Evolutionary conservation across 2,797 vertebrate genomes (phyloP).

Genomic region (Girardinus metallicus): DNA sequence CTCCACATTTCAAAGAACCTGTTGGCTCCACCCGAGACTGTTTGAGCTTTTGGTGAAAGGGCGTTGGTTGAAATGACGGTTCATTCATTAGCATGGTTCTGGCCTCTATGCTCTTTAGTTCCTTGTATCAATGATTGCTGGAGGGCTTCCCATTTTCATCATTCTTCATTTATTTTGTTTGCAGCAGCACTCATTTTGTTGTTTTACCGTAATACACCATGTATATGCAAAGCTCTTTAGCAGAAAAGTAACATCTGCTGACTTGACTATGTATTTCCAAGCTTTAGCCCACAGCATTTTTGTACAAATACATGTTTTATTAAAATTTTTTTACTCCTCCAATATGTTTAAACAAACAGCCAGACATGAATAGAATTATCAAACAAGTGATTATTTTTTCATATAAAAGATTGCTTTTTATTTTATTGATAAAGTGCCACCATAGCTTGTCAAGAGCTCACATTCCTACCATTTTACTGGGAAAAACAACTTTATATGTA

Average conservation of each 20-base stretch:
- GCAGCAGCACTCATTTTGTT: background rate
- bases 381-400: background rate
- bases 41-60: background rate
- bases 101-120: background rate
- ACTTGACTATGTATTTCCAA: background rate
- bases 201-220: background rate
- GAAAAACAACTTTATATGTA: conserved; percentile 5
- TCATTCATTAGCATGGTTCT: background rate
- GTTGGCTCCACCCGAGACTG: background rate
- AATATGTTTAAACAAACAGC: background rate
- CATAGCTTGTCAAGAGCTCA: background rate
- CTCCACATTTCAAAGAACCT: background rate
- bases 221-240: background rate
- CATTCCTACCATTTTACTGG: background rate
- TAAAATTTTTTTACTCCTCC: background rate
- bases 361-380: background rate
- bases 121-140: background rate
- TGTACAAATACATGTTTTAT: background rate
- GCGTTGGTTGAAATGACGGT: background rate
- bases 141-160: background rate
- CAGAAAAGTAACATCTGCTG: background rate
- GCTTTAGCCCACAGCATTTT: background rate
- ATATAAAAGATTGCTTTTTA: background rate
- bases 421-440: background rate
- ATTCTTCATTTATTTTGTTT: background rate